phyloP scores from a whole-genome alignment of 2,888 invertebrate species.

The Cyaniris semiargus region DNA sequence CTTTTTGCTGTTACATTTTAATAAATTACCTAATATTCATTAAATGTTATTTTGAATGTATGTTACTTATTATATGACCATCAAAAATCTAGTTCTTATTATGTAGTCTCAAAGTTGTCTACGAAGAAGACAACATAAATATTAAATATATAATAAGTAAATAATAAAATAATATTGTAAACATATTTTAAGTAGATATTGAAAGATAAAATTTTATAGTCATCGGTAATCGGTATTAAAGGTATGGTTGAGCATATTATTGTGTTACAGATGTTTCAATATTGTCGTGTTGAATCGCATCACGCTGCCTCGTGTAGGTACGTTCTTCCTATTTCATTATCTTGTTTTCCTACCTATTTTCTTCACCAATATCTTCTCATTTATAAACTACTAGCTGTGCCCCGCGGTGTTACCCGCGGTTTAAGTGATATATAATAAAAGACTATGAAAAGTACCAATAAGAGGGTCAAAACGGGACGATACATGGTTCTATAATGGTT shows the following conservation, averaged over 20 bases:
- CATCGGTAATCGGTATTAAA: constrained; percentile 32
- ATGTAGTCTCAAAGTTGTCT: not conserved
- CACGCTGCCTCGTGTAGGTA: constrained; percentile 1
- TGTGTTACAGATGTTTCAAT: constrained; percentile 20
- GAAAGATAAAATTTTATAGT: constrained; percentile 31
- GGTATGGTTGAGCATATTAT: constrained; percentile 25
- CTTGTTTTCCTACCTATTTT: not conserved
- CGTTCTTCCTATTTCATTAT: constrained; percentile 13
- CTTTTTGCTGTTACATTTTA: too few species aligned
- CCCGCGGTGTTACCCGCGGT: too few species aligned
- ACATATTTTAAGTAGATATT: constrained; percentile 2
- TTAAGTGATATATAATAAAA: too few species aligned
- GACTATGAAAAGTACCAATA: too few species aligned
- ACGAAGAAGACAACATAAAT: not conserved
- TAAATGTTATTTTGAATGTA: too few species aligned
- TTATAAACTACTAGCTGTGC: too few species aligned
- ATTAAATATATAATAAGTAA: not conserved
- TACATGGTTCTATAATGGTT: too few species aligned
- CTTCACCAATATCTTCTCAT: not conserved
- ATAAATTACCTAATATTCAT: too few species aligned
- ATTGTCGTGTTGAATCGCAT: not conserved
- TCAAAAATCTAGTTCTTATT: not conserved
- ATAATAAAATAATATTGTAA: not conserved
- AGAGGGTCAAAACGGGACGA: too few species aligned
- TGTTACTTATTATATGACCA: too few species aligned